Evolutionary conservation across 1,140 invertebrate genomes (phyloP), one percentile per base, ranked within the genome.

Genomic region (Popillia japonica): DNA sequence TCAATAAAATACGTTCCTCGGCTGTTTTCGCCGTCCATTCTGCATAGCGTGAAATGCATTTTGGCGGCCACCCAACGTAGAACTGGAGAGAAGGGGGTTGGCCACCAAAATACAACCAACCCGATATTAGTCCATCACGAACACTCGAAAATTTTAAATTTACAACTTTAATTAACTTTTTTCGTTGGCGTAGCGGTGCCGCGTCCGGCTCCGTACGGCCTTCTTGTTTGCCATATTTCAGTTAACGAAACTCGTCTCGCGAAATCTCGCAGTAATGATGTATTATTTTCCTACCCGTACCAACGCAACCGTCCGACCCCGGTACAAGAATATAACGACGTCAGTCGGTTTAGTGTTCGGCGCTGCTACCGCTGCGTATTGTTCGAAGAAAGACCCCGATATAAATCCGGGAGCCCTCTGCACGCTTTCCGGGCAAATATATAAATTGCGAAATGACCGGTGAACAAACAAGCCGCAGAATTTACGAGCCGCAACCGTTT

Each of bases 381-480:
- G 14, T 3, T 17, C 14, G 48, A 55, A 55, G 48, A 55, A 55
- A 55, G 48, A 17, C 10, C n/a, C n/a, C 14, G 48, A 55, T 55
- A 34, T 34, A 55, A 55, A 55, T 55, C 48, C 48, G 48, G 48
- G 6, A n/a, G 48, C 2, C 6, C 3, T n/a, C 44, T n/a, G 11
- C 14, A n/a, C n/a, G 48, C 48, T 55, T 55, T 55, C 78, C 34
- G 64, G 48, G 80, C 78, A 81, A 81, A 81, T 81, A 81, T 81
- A 81, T 81, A 81, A 81, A 81, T 81, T 79, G 77, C 78, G 42
- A 81, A 81, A 81, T 81, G 80, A 81, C 80, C 80, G 79, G 77
- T 77, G 77, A 81, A 79, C 80, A 81, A 81, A 79, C 80, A 81
- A 77, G 78, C 77, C 11, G 11, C 6, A n/a, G 48, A 17, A 55